Conservation (phyloP, 2,113 vertebrate species). For the Charadrius vociferus region DNA sequence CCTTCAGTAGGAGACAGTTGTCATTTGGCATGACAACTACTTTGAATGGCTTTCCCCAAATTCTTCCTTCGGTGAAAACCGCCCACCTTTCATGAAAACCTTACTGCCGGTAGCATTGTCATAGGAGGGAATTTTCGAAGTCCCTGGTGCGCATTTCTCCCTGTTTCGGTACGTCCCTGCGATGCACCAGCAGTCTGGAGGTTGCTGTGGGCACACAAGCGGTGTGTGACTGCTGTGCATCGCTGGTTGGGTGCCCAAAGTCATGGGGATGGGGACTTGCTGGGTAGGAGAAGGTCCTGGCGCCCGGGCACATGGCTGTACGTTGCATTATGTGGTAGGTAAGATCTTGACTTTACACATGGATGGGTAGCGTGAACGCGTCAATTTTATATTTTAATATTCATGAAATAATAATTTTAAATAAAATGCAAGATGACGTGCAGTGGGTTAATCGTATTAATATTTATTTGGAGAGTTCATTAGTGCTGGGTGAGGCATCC, state of each 20-base stretch:
- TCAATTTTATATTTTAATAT: background rate
- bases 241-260: background rate
- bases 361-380: background rate
- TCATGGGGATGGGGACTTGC: background rate
- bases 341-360: background rate
- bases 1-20: background rate
- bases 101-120: background rate
- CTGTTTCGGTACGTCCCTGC: background rate
- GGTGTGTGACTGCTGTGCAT: background rate
- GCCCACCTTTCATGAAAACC: background rate
- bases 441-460: background rate
- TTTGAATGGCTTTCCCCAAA: background rate
- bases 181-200: background rate
- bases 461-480: background rate
- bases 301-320: background rate
- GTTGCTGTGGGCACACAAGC: background rate
- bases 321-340: background rate
- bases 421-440: background rate
- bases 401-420: background rate
- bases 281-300: background rate
- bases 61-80: background rate
- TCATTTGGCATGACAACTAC: background rate
- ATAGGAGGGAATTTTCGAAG: background rate
- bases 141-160: background rate
- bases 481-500: background rate